phyloP scores from a whole-genome alignment of 1,140 invertebrate genomes.

The Aphelenchoides avenae region DNA sequence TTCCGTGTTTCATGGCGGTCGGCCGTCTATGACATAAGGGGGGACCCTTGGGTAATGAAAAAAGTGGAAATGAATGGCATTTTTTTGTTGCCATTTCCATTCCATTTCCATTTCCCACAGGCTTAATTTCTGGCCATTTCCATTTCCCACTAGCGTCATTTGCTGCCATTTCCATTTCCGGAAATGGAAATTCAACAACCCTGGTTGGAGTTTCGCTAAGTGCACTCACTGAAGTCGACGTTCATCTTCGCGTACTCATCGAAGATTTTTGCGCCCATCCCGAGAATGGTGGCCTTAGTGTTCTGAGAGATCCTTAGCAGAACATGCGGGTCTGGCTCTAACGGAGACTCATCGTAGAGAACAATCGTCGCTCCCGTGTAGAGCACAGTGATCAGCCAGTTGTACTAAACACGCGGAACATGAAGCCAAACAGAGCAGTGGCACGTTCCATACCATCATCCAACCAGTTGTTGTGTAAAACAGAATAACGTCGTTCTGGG shows the following conservation, averaged over 20 bases:
- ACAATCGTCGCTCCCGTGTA: constrained; percentile 64
- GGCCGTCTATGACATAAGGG: no score
- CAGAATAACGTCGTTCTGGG: constrained; percentile 63
- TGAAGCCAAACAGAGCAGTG: neutral
- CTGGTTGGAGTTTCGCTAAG: no score
- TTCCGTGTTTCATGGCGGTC: no score
- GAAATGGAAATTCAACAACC: no score
- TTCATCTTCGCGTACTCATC: constrained; percentile 61
- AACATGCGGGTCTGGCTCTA: constrained; percentile 62
- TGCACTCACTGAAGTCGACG: constrained; percentile 48
- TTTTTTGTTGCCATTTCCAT: no score
- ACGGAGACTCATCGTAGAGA: constrained; percentile 67
- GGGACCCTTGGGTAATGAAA: no score
- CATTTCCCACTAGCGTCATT: no score
- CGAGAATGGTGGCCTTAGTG: constrained; percentile 65
- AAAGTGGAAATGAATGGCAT: no score
- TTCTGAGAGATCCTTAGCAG: constrained; percentile 66
- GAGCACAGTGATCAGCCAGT: constrained; percentile 64
- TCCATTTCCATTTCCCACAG: no score
- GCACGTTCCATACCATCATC: constrained; percentile 64
- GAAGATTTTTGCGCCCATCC: constrained; percentile 66
- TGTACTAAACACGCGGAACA: constrained; percentile 61
- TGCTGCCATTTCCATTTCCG: no score
- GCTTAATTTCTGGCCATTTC: no score
- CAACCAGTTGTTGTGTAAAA: constrained; percentile 68